Conservation (phyloP, 2,797 vertebrate genomes). For the Pseudocheirus occidentalis region DNA sequence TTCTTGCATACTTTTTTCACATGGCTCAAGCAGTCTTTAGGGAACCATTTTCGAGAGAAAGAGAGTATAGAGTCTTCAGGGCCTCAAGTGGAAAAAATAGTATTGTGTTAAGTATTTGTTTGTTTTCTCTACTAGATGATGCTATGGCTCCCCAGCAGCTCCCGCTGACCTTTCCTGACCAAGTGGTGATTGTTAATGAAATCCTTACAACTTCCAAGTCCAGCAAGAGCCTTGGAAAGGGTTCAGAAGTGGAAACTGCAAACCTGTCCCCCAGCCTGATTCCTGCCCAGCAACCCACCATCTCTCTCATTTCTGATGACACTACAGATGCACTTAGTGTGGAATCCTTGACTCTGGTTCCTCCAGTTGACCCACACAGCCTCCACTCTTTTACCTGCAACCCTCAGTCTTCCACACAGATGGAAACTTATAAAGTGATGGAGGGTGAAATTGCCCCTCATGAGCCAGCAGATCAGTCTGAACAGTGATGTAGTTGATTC, state of each 20-base stretch:
- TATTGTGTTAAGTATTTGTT: constrained; percentile 57
- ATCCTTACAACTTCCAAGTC: constrained; percentile 67
- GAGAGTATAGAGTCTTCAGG: background rate
- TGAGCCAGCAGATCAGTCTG: background rate
- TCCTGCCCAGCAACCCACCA: constrained; percentile 94
- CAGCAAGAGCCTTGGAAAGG: constrained; percentile 76
- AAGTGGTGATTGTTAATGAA: constrained; percentile 74
- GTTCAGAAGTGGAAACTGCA: constrained; percentile 78
- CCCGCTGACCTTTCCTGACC: constrained; percentile 80
- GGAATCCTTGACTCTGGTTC: constrained; percentile 94
- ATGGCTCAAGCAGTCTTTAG: constrained; percentile 28
- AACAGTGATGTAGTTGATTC: constrained; percentile 57
- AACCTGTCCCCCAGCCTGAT: constrained; percentile 95
- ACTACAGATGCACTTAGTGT: constrained; percentile 88
- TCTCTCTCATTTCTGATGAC: constrained; percentile 93
- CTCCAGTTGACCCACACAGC: constrained; percentile 90
- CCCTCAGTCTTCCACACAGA: constrained; percentile 68
- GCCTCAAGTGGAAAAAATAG: background rate
- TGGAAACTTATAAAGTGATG: constrained; percentile 40
- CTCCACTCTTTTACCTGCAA: constrained; percentile 87
- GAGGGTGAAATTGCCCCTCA: constrained; percentile 14
- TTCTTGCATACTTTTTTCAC: background rate
- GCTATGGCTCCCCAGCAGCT: constrained; percentile 85
- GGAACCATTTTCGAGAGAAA: background rate
- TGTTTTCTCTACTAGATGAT: constrained; percentile 84